phyloP scores from a whole-genome alignment of 2,113 vertebrate species.

The Hystrix cristata region DNA sequence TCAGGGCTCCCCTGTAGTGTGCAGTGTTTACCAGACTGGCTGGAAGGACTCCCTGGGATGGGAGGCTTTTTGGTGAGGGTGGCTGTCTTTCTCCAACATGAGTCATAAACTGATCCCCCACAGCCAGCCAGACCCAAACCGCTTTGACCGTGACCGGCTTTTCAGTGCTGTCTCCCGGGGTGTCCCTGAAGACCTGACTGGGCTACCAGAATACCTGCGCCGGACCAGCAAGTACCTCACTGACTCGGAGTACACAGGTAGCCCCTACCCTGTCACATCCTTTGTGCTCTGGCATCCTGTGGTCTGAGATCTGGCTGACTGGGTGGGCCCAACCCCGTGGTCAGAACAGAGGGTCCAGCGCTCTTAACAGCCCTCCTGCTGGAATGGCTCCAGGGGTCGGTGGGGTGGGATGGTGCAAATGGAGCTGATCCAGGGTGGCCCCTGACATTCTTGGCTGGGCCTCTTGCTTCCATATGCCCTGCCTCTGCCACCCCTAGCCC shows the following conservation, averaged over 20 bases:
- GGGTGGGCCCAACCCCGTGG: neutral
- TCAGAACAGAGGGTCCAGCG: neutral
- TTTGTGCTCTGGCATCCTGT: rapidly evolving
- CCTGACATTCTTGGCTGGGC: rapidly evolving
- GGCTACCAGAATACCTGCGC: slow-evolving; percentile 91
- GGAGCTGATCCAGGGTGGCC: neutral
- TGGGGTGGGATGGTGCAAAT: neutral
- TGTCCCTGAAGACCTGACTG: slow-evolving; percentile 87
- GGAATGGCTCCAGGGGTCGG: neutral
- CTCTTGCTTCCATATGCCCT: neutral
- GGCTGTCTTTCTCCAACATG: neutral
- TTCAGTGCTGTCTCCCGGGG: slow-evolving; percentile 91
- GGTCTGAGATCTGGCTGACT: neutral
- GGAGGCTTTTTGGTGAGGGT: no score
- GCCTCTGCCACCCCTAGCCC: neutral
- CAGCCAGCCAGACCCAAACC: slow-evolving; percentile 85
- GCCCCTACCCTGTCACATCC: neutral
- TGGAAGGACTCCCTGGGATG: neutral
- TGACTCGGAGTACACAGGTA: slow-evolving; percentile 92
- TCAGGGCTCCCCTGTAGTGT: neutral
- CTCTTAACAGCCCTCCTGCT: neutral
- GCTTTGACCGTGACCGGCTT: slow-evolving; percentile 89
- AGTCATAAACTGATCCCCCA: neutral
- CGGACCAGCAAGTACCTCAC: slow-evolving; percentile 92
- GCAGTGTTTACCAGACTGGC: neutral